phyloP scores from a whole-genome alignment of 2,888 invertebrate genomes.

The Drosophila pseudotalamancana region DNA sequence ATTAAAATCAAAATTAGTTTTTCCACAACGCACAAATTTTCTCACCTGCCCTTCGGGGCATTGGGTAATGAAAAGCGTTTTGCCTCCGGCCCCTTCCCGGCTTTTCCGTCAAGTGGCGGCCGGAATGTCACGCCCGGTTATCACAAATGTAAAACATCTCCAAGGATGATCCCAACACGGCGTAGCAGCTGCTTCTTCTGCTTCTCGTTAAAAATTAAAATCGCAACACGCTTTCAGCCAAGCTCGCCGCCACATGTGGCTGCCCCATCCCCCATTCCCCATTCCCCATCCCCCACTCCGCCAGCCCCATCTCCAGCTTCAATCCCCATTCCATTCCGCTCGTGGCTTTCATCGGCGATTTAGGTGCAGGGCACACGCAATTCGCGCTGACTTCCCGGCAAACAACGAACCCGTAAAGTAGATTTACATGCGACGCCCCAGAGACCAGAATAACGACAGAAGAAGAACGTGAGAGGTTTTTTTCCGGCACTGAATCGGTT shows the following conservation, averaged over 20 bases:
- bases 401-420: conserved; percentile 46
- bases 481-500: background rate
- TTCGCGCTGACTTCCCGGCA: conserved; percentile 42
- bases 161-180: conserved; percentile 34
- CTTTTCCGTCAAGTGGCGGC: conserved; percentile 56
- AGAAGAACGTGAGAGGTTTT: background rate
- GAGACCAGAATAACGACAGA: conserved; percentile 38
- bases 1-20: conserved; percentile 78
- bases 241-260: conserved; percentile 22
- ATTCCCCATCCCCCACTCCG: background rate
- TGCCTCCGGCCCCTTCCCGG: conserved; percentile 17
- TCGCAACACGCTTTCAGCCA: conserved; percentile 45
- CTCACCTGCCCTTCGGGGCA: conserved; percentile 23
- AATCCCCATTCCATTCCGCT: too few species aligned
- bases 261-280: background rate
- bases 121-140: conserved; percentile 53
- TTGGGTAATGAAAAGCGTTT: conserved; percentile 43
- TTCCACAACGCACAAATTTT: conserved; percentile 28
- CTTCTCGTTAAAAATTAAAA: conserved; percentile 74
- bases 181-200: conserved; percentile 3
- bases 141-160: conserved; percentile 51
- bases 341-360: conserved; percentile 58
- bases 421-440: conserved; percentile 68
- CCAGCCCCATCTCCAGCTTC: too few species aligned
- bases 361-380: conserved; percentile 67